phyloP scores from a whole-genome alignment of 2,113 vertebrate species.

The mouse (Mus musculus) region DNA sequence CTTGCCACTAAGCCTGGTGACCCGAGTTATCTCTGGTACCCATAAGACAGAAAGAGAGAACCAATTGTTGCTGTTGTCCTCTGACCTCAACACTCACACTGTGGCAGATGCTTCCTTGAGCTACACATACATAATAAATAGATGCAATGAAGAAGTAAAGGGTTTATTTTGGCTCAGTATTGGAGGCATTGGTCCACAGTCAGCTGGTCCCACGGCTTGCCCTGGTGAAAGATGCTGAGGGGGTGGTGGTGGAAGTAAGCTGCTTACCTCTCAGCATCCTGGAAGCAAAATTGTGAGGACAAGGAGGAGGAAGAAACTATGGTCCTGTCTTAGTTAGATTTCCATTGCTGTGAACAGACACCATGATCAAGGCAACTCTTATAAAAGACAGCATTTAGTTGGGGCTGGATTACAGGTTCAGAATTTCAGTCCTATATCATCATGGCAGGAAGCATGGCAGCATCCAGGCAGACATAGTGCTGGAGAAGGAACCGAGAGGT shows the following conservation, averaged over 20 bases:
- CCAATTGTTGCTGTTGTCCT: neutral
- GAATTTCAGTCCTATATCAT: neutral
- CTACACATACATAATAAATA: neutral
- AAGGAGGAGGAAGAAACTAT: neutral
- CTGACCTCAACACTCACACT: neutral
- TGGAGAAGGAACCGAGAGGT: too few relatives aligned
- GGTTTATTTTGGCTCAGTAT: neutral
- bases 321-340: too few relatives aligned
- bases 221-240: too few relatives aligned
- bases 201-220: neutral
- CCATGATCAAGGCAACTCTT: too few relatives aligned
- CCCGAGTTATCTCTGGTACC: neutral
- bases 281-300: neutral
- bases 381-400: too few relatives aligned
- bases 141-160: neutral
- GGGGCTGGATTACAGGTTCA: too few relatives aligned
- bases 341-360: too few relatives aligned
- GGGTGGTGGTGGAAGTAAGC: neutral
- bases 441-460: too few relatives aligned
- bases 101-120: neutral
- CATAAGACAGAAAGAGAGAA: neutral
- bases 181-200: neutral
- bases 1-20: neutral
- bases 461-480: too few relatives aligned
- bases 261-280: neutral